A percentile compares a stretch with the other conserved stretches of the same genome.
Evolutionary conservation across 2,797 vertebrate genomes (phyloP).

Genomic region (Neoniphon sammara): DNA sequence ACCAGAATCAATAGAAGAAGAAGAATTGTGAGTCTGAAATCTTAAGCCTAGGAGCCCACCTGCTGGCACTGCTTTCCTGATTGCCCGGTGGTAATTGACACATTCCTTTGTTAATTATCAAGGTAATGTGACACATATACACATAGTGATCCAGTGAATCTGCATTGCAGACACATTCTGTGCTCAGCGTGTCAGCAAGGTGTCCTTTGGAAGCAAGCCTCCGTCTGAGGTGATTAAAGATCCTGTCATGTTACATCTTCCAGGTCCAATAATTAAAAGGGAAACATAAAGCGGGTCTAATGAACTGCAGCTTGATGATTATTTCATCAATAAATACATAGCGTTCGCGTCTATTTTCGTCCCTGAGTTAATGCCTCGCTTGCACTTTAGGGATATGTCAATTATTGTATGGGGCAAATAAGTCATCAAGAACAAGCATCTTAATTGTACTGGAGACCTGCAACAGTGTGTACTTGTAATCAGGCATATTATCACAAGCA

Average conservation of each 20-base stretch:
- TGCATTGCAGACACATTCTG: constrained; percentile 77
- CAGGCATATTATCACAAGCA: constrained; percentile 32
- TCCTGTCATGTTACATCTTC: constrained; percentile 79
- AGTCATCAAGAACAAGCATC: constrained; percentile 56
- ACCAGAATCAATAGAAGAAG: not conserved
- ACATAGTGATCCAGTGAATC: constrained; percentile 74
- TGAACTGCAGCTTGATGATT: constrained; percentile 82
- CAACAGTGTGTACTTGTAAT: constrained; percentile 24
- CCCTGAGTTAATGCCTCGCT: constrained; percentile 69
- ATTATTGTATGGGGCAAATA: constrained; percentile 63
- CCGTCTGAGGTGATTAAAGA: constrained; percentile 80
- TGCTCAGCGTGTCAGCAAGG: constrained; percentile 76
- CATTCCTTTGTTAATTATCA: constrained; percentile 78
- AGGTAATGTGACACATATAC: constrained; percentile 77
- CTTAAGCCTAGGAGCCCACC: constrained; percentile 57
- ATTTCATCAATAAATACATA: constrained; percentile 81
- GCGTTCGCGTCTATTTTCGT: constrained; percentile 65
- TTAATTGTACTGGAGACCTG: constrained; percentile 46
- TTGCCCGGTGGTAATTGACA: constrained; percentile 77
- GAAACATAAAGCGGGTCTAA: constrained; percentile 83
- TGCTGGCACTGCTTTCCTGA: constrained; percentile 65
- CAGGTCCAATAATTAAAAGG: constrained; percentile 85
- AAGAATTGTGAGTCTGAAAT: constrained; percentile 43
- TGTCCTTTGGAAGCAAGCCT: constrained; percentile 80
- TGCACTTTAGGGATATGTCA: constrained; percentile 69